Base-by-base conservation (phyloP, 2,797 vertebrate species). In the Nothura maculosa region DNA sequence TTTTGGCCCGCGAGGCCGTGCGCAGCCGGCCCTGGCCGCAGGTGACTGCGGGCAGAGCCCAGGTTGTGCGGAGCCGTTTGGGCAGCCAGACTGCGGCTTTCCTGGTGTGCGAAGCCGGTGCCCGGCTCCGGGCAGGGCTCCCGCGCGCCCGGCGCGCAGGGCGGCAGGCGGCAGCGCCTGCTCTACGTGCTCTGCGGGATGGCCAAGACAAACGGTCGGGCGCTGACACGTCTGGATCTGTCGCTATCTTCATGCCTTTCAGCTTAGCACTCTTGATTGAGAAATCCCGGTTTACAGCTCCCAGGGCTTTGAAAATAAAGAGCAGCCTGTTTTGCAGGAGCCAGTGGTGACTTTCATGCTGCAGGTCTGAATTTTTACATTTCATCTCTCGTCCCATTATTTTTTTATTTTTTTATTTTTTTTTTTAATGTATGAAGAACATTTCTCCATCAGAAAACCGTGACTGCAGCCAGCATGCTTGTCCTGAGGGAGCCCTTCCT, bases 181-280 rank as follows among this genome's bases (percentile, higher is more conserved):
- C 6, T 45, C 55, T 83, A 19, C 47, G 18, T 42, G 1, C 7
- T 45, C 55, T 68, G 5, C n/a, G 34, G 55, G 81, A 68, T 84
- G 89, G 92, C 94, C 87, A 92, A 95, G 91, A 69, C 91, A 94
- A 95, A 95, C 91, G 94, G 92, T 97, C 13, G 0, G 95, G 86
- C 89, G 62, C 89, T 47, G 5, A 94, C 97, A 96, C 93, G 97
- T 97, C 97, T 94, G 94, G 97, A 97, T 97, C 94, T 97, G 97
- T 92, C 19, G 1, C 93, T 89, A 24, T 90, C 89, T 96, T 96
- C 94, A 20, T 96, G 92, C 74, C 61, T 94, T 91, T 88, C 88
- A 96, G 93, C 94, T 96, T 96, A 85, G 93, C 68, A 77, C 63
- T 36, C 61, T 81, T 89, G 64, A 28, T 93, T 96, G 95, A 91